Base-by-base conservation (phyloP, 1,140 invertebrate genomes). In the Manduca sexta region DNA sequence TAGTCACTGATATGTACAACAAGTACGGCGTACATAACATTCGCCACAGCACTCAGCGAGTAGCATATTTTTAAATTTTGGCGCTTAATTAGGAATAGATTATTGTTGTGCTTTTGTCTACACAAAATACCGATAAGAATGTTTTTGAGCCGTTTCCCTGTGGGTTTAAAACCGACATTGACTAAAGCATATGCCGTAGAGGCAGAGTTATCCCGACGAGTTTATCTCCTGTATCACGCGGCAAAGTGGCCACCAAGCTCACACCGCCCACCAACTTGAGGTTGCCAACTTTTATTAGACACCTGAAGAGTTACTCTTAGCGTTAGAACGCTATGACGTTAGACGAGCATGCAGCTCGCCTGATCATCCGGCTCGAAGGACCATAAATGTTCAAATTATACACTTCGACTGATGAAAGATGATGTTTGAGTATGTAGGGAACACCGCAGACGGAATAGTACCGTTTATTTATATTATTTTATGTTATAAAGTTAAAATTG, bases 161-260 rank as follows among this genome's bases (percentile, higher is more conserved):
- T n/a, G n/a, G n/a, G n/a, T n/a, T n/a, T 21, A 21, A 7, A 3
- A 21, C 7, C 2, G 21, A 21, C 7, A 21, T 21, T 21, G 21
- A 3, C 2, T 26, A 26, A 26, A 5, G 21, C 8, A 5, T 8
- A 26, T 8, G 37, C 10, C 49, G 45, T 52, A 1, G 26, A 26
- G 12, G 51, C 3, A 56, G 16, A 0, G 46, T 42, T 15, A 38
- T 46, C 26, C 52, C 45, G 37, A 50, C 37, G 1, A 59, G 18
- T 17, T 59, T 59, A 11, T 29, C 49, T 1, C 48, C 45, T 0
- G 34, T 48, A 2, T 44, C 56, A 15, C 45, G 29, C 0, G 56
- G 56, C 2, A 59, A 31, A 0, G 38, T 12, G 7, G 48, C 35
- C 8, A 54, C 30, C 15, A 54, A 54, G 1, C 17, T 16, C 2